A percentile compares a stretch with the other conserved stretches of the same genome.
Evolutionary conservation across 1,140 invertebrate species (phyloP).

Genomic region (Mya arenaria): DNA sequence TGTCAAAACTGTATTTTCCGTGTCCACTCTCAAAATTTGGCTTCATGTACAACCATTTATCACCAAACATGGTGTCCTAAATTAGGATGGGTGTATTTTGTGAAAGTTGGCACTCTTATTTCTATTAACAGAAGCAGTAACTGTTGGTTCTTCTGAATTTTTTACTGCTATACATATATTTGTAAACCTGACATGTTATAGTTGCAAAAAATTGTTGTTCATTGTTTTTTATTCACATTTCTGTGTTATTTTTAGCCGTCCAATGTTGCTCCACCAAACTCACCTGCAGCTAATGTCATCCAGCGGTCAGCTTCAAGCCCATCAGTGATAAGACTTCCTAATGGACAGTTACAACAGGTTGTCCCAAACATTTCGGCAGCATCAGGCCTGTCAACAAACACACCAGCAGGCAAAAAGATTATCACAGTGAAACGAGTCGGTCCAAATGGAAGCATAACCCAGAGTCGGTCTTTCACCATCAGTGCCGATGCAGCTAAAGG

Average conservation of each 20-base stretch:
- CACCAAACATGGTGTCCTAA: too few relatives aligned
- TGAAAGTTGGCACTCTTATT: too few relatives aligned
- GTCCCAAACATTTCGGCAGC: neutral
- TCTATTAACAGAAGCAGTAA: too few relatives aligned
- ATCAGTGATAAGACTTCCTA: constrained; percentile 61
- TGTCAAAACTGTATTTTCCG: too few relatives aligned
- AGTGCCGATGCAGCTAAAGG: constrained; percentile 24
- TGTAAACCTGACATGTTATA: too few relatives aligned
- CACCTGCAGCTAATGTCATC: constrained; percentile 12
- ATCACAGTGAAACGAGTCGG: constrained; percentile 69
- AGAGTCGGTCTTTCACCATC: constrained; percentile 55
- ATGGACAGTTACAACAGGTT: constrained; percentile 14
- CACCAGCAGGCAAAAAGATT: constrained; percentile 48
- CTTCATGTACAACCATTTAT: too few relatives aligned
- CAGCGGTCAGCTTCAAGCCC: constrained; percentile 60
- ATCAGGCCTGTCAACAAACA: constrained; percentile 12
- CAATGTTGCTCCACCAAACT: constrained; percentile 3
- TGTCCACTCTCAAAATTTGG: too few relatives aligned
- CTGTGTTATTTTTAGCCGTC: constrained; percentile 45
- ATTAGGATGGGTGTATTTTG: too few relatives aligned
- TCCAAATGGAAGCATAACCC: constrained; percentile 49
- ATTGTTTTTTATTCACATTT: too few relatives aligned
- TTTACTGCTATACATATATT: too few relatives aligned
- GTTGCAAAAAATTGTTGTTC: too few relatives aligned
- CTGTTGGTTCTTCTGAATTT: too few relatives aligned